Percentiles rank a stretch among this genome's conserved stretches.
These are phyloP conservation scores for Nymphalis urticae DNA, from an alignment of 2,888 invertebrate species.

Conservation along the genomic window DNA sequence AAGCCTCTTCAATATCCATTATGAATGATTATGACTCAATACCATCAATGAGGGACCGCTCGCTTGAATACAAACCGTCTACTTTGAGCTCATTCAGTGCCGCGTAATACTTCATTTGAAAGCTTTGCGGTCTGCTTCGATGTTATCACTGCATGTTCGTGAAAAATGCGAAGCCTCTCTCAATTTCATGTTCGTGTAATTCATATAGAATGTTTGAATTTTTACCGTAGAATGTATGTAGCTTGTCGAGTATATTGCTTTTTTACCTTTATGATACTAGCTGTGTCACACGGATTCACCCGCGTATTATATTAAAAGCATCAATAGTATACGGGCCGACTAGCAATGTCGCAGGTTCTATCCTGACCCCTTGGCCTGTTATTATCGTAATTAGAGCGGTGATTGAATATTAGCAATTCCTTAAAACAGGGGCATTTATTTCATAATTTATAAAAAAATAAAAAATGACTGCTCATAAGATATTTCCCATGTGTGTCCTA, in stretches of 20 bases:
- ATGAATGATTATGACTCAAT: slow-evolving; percentile 61
- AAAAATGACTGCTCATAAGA: too few species aligned
- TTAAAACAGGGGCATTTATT: too few species aligned
- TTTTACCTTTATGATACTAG: background rate
- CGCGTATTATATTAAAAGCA: too few species aligned
- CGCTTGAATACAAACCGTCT: slow-evolving; percentile 68
- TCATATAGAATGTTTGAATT: slow-evolving; percentile 20
- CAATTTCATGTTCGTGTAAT: slow-evolving; percentile 27
- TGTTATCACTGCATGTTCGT: slow-evolving; percentile 59
- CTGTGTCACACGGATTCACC: too few species aligned
- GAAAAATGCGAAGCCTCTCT: slow-evolving; percentile 47
- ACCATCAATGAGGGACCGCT: slow-evolving; percentile 56
- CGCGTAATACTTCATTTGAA: slow-evolving; percentile 62
- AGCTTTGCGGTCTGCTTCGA: slow-evolving; percentile 52
- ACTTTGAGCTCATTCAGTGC: slow-evolving; percentile 52
- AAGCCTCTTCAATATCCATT: slow-evolving; percentile 51
- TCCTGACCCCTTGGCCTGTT: too few species aligned
- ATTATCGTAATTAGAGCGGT: too few species aligned
- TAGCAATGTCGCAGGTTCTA: too few species aligned
- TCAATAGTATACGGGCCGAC: too few species aligned
- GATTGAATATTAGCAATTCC: too few species aligned
- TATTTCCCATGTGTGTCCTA: too few species aligned
- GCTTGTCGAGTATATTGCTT: background rate
- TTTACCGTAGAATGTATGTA: slow-evolving; percentile 4
- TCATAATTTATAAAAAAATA: too few species aligned